A percentile compares a stretch with the other conserved stretches of the same genome.
Conservation (phyloP, 2,797 vertebrate genomes). For the Enteromius fasciolatus region DNA sequence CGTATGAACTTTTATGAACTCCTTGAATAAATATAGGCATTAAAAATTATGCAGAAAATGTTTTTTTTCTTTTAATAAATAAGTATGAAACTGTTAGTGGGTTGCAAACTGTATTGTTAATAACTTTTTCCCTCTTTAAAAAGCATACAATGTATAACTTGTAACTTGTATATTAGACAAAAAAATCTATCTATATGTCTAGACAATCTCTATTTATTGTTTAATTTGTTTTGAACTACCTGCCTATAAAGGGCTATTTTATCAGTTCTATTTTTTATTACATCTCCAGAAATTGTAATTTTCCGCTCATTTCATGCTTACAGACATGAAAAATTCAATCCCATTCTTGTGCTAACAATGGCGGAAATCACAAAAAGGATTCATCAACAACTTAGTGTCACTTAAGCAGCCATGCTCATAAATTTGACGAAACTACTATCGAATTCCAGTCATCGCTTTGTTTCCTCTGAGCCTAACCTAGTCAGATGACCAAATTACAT, state of each 20-base stretch:
- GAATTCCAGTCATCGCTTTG: slow-evolving; percentile 39
- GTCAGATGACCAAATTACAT: slow-evolving; percentile 49
- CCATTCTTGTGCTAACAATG: slow-evolving; percentile 11
- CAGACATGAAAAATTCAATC: slow-evolving; percentile 1
- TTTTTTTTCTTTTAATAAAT: no score
- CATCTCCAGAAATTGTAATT: slow-evolving; percentile 1
- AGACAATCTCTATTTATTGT: not conserved
- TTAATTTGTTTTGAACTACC: not conserved
- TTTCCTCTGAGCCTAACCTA: slow-evolving; percentile 34
- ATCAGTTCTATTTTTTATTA: not conserved
- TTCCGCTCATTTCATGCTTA: not conserved
- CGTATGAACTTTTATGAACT: not conserved
- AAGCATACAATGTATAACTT: no score
- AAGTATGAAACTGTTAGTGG: not conserved
- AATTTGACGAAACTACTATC: slow-evolving; percentile 11
- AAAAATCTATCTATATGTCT: no score
- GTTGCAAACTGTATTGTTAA: not conserved
- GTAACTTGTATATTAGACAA: no score
- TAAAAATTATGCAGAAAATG: not conserved
- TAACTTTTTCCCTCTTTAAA: no score
- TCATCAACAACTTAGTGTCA: slow-evolving; percentile 23
- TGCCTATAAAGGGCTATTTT: not conserved
- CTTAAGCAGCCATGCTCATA: slow-evolving; percentile 35
- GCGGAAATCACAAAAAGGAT: slow-evolving; percentile 26
- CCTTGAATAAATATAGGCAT: not conserved